A percentile compares a stretch with the other conserved stretches of the same genome.
Conservation (phyloP, 2,888 invertebrate species). For the Troides aeacus region DNA sequence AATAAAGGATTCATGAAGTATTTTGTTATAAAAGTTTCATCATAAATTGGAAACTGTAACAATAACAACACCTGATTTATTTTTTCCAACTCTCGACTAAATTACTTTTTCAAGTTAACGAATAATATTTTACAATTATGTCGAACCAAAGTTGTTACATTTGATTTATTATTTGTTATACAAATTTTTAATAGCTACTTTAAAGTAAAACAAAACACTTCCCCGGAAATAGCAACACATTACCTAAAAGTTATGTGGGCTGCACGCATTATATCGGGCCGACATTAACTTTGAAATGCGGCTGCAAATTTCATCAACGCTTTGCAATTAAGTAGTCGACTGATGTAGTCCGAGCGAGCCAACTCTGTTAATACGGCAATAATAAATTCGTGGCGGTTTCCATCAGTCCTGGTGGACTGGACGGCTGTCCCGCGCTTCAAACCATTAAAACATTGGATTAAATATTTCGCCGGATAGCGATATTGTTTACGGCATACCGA, state of each 20-base stretch:
- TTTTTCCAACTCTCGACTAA: neutral
- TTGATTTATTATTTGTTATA: neutral
- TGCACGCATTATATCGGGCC: slow-evolving; percentile 64
- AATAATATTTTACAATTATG: neutral
- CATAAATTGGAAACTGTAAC: slow-evolving; percentile 10
- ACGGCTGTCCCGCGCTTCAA: slow-evolving; percentile 44
- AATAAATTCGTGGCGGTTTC: slow-evolving; percentile 71
- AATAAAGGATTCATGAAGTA: slow-evolving; percentile 15
- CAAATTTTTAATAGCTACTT: neutral
- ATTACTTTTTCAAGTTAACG: neutral
- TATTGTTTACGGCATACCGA: slow-evolving; percentile 9
- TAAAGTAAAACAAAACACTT: neutral
- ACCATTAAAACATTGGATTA: slow-evolving; percentile 60
- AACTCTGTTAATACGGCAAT: slow-evolving; percentile 71
- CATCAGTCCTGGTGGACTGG: slow-evolving; percentile 44
- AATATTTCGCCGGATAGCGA: slow-evolving; percentile 49
- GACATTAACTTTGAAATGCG: slow-evolving; percentile 73
- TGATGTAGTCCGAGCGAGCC: slow-evolving; percentile 63
- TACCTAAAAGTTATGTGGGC: slow-evolving; percentile 41
- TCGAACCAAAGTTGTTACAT: neutral
- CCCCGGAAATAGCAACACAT: neutral
- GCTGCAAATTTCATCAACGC: slow-evolving; percentile 70
- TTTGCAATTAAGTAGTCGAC: slow-evolving; percentile 72
- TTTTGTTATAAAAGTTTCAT: slow-evolving; percentile 4
- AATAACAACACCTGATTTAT: slow-evolving; percentile 1